A percentile compares a stretch with the other conserved stretches of the same genome.
phyloP scores from a whole-genome alignment of 2,888 invertebrate genomes.

The Spicauda simplicius region DNA sequence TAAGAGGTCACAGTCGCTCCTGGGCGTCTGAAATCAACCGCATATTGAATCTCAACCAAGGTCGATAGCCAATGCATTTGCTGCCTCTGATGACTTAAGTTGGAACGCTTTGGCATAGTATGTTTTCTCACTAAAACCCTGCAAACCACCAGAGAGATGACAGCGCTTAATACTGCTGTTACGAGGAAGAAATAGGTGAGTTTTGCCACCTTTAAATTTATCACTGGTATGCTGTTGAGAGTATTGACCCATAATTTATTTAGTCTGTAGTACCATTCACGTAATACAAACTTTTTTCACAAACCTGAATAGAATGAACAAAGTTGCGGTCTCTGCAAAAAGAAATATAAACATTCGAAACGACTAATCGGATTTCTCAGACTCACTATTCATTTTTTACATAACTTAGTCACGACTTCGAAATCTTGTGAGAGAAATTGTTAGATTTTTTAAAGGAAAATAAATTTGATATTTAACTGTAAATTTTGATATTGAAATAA shows the following conservation, averaged over 20 bases:
- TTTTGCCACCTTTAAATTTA: too few species aligned
- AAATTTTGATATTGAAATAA: not conserved
- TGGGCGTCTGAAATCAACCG: too few species aligned
- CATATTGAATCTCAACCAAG: too few species aligned
- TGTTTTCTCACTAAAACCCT: too few species aligned
- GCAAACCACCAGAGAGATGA: too few species aligned
- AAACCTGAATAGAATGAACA: slow-evolving; percentile 15
- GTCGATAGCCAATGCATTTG: too few species aligned
- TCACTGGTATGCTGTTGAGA: not conserved
- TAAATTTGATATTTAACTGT: not conserved
- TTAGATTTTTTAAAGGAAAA: slow-evolving; percentile 7
- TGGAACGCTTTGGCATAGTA: too few species aligned
- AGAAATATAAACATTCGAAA: slow-evolving; percentile 31
- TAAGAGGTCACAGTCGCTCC: too few species aligned
- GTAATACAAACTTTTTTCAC: slow-evolving; percentile 19
- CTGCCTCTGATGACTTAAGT: too few species aligned
- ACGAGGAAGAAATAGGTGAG: too few species aligned
- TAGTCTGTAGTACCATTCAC: slow-evolving; percentile 10
- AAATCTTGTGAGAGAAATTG: slow-evolving; percentile 26
- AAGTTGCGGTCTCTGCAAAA: slow-evolving; percentile 19
- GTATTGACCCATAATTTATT: slow-evolving; percentile 11
- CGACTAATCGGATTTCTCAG: slow-evolving; percentile 36
- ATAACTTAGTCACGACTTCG: slow-evolving; percentile 33
- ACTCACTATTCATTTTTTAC: slow-evolving; percentile 30
- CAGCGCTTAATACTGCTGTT: too few species aligned